These are phyloP conservation scores for Phaetusa simplex DNA, from an alignment of 2,113 vertebrate genomes.

Conservation along the genomic window DNA sequence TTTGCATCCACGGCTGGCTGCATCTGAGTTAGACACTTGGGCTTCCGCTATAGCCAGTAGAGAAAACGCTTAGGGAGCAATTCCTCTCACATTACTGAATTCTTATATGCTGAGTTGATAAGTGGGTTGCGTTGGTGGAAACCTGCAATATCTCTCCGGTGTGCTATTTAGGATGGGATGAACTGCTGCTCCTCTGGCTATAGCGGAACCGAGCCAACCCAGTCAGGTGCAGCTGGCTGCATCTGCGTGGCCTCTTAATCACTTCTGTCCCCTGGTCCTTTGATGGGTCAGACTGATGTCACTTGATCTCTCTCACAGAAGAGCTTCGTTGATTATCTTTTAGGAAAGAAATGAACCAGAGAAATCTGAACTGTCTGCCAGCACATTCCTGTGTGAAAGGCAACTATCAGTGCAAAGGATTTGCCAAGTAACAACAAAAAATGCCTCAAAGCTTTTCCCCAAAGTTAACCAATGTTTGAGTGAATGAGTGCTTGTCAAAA, in stretches of 20 bases:
- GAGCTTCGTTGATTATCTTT: not conserved
- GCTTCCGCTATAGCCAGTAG: not conserved
- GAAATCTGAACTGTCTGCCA: slow-evolving; percentile 45
- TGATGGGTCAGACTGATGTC: not conserved
- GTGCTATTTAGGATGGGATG: not conserved
- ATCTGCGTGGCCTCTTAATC: not conserved
- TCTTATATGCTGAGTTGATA: not conserved
- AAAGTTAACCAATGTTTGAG: not conserved
- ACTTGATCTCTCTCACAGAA: not conserved
- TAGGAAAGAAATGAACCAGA: slow-evolving; percentile 65
- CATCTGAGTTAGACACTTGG: not conserved
- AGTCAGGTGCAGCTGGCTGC: not conserved
- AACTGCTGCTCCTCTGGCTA: rapidly evolving
- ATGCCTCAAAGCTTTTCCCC: slow-evolving; percentile 63
- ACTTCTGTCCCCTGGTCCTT: not conserved
- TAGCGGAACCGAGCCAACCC: rapidly evolving
- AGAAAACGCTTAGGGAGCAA: not conserved
- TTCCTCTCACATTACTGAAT: not conserved
- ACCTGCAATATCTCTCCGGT: not conserved
- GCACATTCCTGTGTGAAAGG: slow-evolving; percentile 61
- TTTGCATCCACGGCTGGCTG: not conserved
- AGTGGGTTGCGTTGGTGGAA: not conserved
- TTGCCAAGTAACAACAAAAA: slow-evolving; percentile 44
- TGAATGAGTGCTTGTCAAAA: not conserved
- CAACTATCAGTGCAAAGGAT: slow-evolving; percentile 10